Evolutionary conservation across 2,113 vertebrate genomes (phyloP).

Genomic region (Xenus cinereus): DNA sequence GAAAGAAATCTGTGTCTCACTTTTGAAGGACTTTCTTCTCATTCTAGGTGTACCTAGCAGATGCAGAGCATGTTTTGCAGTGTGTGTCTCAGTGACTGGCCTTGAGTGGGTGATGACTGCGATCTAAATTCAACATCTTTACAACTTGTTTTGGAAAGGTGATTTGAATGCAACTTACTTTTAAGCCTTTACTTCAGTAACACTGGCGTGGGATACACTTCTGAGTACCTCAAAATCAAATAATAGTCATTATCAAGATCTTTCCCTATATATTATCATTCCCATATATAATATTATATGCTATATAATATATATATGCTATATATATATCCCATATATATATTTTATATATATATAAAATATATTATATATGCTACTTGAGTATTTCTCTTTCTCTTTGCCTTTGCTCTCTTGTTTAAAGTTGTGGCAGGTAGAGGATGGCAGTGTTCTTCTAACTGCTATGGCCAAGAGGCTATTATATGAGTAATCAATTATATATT

Average conservation of each 20-base stretch:
- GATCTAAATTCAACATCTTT: not conserved
- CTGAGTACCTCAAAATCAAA: not conserved
- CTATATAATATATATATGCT: too few species aligned
- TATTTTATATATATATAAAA: too few species aligned
- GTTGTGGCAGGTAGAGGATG: not conserved
- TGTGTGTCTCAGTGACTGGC: not conserved
- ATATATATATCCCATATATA: too few species aligned
- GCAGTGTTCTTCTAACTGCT: not conserved
- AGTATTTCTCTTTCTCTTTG: not conserved
- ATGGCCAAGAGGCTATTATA: not conserved
- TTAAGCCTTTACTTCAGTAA: not conserved
- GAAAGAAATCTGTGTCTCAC: not conserved
- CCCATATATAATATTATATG: too few species aligned
- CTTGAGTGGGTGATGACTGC: not conserved
- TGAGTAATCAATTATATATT: not conserved
- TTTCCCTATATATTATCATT: not conserved
- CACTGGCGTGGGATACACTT: not conserved
- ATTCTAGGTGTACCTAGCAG: not conserved
- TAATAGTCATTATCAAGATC: not conserved
- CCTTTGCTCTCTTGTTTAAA: not conserved
- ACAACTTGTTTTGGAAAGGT: not conserved
- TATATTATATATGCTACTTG: not conserved
- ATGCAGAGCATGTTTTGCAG: not conserved
- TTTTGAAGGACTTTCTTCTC: not conserved
- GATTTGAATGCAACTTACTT: not conserved